Percentiles rank a stretch among this genome's conserved stretches.
Conservation (phyloP, 2,113 vertebrate species). For the Halcyon malimbica region DNA sequence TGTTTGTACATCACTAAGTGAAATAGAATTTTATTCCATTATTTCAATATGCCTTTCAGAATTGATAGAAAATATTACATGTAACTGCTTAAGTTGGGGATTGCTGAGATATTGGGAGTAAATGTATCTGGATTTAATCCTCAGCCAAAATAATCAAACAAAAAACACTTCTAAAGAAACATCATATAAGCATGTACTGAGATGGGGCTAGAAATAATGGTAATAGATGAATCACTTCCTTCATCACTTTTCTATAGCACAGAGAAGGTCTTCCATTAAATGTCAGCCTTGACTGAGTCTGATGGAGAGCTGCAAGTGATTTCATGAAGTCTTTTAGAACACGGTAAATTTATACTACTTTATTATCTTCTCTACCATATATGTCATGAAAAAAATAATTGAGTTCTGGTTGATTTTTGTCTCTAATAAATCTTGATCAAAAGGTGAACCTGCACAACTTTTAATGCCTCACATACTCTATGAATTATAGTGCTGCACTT, state of each 20-base stretch:
- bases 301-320: background rate
- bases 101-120: background rate
- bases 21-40: background rate
- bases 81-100: background rate
- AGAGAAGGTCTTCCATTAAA: background rate
- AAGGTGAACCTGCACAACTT: slow-evolving; percentile 28
- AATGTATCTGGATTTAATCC: background rate
- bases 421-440: slow-evolving; percentile 26
- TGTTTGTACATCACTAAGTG: background rate
- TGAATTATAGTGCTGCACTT: slow-evolving; percentile 21
- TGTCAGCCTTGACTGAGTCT: background rate
- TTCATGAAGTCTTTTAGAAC: background rate
- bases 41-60: background rate
- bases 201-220: background rate
- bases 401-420: slow-evolving; percentile 4
- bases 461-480: slow-evolving; percentile 3
- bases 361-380: background rate
- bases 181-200: background rate
- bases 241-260: background rate
- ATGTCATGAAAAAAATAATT: slow-evolving; percentile 24
- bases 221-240: background rate
- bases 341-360: background rate
- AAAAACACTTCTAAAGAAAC: background rate
- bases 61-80: background rate
- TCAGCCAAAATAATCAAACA: background rate